Evolutionary conservation across 2,113 vertebrate species (phyloP).

Genomic region (Orcinus orca): DNA sequence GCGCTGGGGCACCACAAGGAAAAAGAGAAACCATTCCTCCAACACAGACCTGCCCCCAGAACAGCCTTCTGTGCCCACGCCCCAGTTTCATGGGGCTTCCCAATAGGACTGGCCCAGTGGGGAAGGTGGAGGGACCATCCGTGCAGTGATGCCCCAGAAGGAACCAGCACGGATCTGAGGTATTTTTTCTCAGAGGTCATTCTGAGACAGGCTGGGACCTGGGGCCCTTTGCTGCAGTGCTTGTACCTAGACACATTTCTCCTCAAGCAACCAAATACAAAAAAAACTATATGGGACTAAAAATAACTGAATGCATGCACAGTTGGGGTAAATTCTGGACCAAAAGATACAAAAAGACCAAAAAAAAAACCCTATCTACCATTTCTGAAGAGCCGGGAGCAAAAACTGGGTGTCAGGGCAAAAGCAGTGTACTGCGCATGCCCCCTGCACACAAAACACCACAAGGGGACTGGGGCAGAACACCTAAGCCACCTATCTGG

Average conservation of each 20-base stretch:
- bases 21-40: accelerated
- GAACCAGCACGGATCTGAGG: accelerated
- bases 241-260: not conserved
- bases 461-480: no score
- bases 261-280: no score
- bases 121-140: not conserved
- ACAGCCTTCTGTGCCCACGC: accelerated
- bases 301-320: not conserved
- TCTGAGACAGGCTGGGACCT: not conserved
- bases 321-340: not conserved
- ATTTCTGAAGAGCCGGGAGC: not conserved
- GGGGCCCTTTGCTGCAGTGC: not conserved
- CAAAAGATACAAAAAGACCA: not conserved
- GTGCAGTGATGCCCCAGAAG: accelerated
- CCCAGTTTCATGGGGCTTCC: not conserved
- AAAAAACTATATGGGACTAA: not conserved
- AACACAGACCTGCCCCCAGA: not conserved
- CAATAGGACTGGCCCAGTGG: accelerated
- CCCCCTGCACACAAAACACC: not conserved
- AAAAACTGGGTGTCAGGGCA: not conserved
- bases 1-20: not conserved
- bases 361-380: accelerated
- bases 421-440: not conserved
- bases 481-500: not conserved
- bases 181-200: not conserved